A percentile compares a stretch with the other conserved stretches of the same genome.
phyloP scores from a whole-genome alignment of 2,888 invertebrate genomes.

The Pherbina coryleti region DNA sequence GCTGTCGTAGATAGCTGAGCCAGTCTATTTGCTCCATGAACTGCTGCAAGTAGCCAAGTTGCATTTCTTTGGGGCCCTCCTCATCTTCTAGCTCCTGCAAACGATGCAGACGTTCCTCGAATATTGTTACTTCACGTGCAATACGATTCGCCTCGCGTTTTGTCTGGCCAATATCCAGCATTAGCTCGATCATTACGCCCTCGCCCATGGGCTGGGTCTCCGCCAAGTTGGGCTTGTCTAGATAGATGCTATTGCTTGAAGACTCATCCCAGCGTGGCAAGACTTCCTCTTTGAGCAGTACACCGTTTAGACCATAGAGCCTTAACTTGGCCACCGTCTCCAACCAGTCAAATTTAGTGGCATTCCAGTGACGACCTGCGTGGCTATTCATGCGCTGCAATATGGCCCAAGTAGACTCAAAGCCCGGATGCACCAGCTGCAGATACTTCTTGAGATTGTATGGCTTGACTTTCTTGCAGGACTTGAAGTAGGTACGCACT shows the following conservation, averaged over 20 bases:
- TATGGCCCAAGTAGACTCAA: constrained; percentile 51
- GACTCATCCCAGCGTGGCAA: constrained; percentile 66
- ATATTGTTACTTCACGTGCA: constrained; percentile 57
- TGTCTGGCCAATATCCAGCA: constrained; percentile 61
- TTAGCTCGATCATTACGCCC: constrained; percentile 59
- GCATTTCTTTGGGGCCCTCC: constrained; percentile 63
- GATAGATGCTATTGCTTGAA: constrained; percentile 58
- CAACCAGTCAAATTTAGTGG: constrained; percentile 60
- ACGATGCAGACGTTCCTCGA: constrained; percentile 60
- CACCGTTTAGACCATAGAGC: constrained; percentile 60
- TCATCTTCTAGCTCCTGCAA: constrained; percentile 60
- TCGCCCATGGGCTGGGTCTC: constrained; percentile 60
- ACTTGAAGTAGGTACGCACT: constrained; percentile 59
- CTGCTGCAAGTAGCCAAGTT: constrained; percentile 60
- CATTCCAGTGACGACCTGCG: constrained; percentile 56
- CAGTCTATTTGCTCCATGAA: constrained; percentile 61
- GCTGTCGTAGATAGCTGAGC: constrained; percentile 55
- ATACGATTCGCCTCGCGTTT: constrained; percentile 60
- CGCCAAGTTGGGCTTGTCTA: constrained; percentile 60
- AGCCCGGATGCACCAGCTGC: constrained; percentile 56
- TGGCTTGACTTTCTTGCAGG: constrained; percentile 63
- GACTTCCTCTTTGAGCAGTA: constrained; percentile 62
- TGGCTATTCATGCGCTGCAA: constrained; percentile 50
- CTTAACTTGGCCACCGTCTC: constrained; percentile 59
- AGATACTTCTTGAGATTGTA: constrained; percentile 63